Evolutionary conservation across 2,888 invertebrate genomes (phyloP).

Genomic region (Amphimallon solstitiale): DNA sequence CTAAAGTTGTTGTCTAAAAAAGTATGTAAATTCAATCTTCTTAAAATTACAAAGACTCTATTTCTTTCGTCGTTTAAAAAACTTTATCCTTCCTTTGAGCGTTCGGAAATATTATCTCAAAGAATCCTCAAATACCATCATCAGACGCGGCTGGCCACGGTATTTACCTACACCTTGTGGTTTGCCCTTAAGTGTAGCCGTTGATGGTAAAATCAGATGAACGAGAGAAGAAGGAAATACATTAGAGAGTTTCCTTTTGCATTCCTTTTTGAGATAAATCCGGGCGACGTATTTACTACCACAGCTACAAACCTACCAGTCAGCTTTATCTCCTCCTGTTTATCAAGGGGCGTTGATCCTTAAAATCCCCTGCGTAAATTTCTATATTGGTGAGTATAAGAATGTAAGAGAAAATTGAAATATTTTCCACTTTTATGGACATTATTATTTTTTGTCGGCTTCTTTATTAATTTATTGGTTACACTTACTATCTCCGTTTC

Average conservation of each 20-base stretch:
- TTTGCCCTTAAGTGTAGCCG: constrained; percentile 1
- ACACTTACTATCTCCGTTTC: neutral
- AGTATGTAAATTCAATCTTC: constrained; percentile 7
- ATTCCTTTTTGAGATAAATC: constrained; percentile 29
- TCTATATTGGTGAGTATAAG: constrained; percentile 26
- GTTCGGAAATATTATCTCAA: constrained; percentile 27
- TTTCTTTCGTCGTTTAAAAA: neutral
- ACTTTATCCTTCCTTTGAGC: constrained; percentile 30
- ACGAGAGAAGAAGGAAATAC: constrained; percentile 3
- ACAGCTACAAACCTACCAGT: constrained; percentile 9
- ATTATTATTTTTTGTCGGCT: constrained; percentile 22
- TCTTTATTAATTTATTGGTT: constrained; percentile 24
- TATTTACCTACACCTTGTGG: constrained; percentile 14
- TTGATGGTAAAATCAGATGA: constrained; percentile 3
- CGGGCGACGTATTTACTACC: constrained; percentile 22
- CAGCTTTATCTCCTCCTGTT: constrained; percentile 21
- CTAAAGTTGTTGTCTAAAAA: neutral
- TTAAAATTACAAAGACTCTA: constrained; percentile 5
- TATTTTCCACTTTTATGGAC: constrained; percentile 25
- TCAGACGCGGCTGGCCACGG: constrained; percentile 22
- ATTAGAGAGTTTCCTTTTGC: constrained; percentile 22
- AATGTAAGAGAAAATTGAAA: constrained; percentile 29
- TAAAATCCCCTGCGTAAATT: constrained; percentile 20
- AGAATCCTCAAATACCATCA: constrained; percentile 20
- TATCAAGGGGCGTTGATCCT: constrained; percentile 24